These are phyloP conservation scores for Drosophila cardini DNA, from an alignment of 1,140 invertebrate genomes.

Conservation along the genomic window DNA sequence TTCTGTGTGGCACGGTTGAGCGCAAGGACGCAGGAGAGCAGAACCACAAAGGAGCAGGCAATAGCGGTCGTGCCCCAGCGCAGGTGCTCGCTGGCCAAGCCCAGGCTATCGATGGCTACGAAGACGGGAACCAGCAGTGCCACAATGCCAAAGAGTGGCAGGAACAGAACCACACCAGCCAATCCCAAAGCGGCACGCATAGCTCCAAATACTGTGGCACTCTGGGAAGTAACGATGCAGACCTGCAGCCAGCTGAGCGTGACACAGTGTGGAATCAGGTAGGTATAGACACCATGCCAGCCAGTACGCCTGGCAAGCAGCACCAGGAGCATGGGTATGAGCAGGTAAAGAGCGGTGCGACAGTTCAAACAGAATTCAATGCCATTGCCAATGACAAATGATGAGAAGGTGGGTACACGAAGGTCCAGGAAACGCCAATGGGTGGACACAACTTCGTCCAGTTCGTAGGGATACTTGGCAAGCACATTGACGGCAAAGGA, in stretches of 20 bases:
- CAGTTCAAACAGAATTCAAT: conserved; percentile 94
- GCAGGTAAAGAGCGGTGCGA: conserved; percentile 90
- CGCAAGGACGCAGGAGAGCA: conserved; percentile 88
- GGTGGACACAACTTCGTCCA: conserved; percentile 91
- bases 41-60: conserved; percentile 86
- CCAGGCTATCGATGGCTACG: conserved; percentile 89
- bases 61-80: conserved; percentile 86
- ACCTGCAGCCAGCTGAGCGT: conserved; percentile 94
- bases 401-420: conserved; percentile 91
- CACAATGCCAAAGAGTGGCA: conserved; percentile 91
- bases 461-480: conserved; percentile 93
- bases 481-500: conserved; percentile 92
- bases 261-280: conserved; percentile 92
- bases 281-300: conserved; percentile 92
- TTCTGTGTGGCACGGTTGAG: conserved; percentile 87
- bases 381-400: conserved; percentile 91
- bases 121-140: conserved; percentile 90
- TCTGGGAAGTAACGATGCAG: conserved; percentile 91
- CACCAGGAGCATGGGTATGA: conserved; percentile 90
- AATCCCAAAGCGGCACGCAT: conserved; percentile 90
- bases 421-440: conserved; percentile 92
- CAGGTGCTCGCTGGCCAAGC: conserved; percentile 88
- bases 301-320: conserved; percentile 89
- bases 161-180: conserved; percentile 90
- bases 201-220: conserved; percentile 92